Percentiles rank a stretch among this genome's conserved stretches.
Conservation (phyloP, 2,113 vertebrate species). For the Acanthisitta chloris region DNA sequence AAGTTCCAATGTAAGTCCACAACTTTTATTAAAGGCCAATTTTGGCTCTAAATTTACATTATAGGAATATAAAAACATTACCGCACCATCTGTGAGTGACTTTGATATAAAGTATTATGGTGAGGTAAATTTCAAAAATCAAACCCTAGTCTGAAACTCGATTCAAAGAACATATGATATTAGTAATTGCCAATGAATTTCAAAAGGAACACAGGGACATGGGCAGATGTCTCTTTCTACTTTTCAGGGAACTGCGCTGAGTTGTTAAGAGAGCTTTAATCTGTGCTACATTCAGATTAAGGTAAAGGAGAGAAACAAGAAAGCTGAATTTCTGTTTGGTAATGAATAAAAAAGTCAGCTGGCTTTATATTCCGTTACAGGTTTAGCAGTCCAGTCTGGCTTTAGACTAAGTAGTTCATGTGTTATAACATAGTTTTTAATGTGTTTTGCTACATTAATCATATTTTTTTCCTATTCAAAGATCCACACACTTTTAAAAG, state of each 20-base stretch:
- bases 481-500: not conserved
- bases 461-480: not conserved
- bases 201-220: not conserved
- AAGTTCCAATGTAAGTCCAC: not conserved
- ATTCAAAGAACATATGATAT: not conserved
- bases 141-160: not conserved
- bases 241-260: not conserved
- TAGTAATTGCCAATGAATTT: not conserved
- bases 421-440: not conserved
- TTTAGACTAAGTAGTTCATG: not conserved
- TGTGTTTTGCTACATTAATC: not conserved
- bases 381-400: not conserved
- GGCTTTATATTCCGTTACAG: not conserved
- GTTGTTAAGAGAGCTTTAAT: slow-evolving; percentile 15
- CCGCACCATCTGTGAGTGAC: not conserved
- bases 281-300: not conserved
- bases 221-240: not conserved
- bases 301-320: not conserved
- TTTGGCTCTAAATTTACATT: not conserved
- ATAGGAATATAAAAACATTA: not conserved
- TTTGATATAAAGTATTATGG: not conserved
- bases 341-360: not conserved
- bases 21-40: not conserved
- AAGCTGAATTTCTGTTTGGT: not conserved
- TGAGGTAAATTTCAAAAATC: not conserved